A percentile compares a stretch with the other conserved stretches of the same genome.
Evolutionary conservation across 2,888 invertebrate genomes (phyloP).

Genomic region (Tuberolachnus salignus): DNA sequence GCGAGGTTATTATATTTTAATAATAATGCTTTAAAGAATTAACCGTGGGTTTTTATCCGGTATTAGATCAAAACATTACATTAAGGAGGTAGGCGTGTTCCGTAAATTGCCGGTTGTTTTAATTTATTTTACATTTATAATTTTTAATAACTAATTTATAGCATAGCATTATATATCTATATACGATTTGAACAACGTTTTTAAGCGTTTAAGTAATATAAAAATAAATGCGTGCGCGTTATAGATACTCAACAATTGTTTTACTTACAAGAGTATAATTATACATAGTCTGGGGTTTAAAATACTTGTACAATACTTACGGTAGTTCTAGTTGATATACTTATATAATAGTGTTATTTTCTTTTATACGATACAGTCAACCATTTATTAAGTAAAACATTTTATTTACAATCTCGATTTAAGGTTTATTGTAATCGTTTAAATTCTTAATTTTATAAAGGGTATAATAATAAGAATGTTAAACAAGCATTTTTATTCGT

Average conservation of each 20-base stretch:
- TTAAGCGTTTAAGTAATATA: too few species aligned
- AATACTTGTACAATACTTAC: too few species aligned
- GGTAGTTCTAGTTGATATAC: too few species aligned
- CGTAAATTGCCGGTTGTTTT: not conserved
- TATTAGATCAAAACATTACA: conserved; percentile 17
- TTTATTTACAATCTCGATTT: not conserved
- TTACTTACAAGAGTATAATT: not conserved
- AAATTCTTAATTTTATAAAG: not conserved
- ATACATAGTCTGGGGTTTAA: too few species aligned
- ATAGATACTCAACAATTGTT: too few species aligned
- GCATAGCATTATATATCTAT: too few species aligned
- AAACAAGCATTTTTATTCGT: too few species aligned
- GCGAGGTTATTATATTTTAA: not conserved
- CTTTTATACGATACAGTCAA: not conserved
- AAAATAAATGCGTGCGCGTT: not conserved
- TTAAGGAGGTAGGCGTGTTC: not conserved
- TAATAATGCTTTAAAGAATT: not conserved
- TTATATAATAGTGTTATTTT: not conserved
- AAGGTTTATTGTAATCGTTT: not conserved
- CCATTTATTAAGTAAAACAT: not conserved
- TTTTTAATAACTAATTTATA: too few species aligned
- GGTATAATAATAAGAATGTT: too few species aligned
- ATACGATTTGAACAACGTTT: too few species aligned
- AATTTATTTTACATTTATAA: not conserved
- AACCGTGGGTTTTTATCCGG: conserved; percentile 7